A percentile compares a stretch with the other conserved stretches of the same genome.
phyloP scores from a whole-genome alignment of 2,113 vertebrate species.

The Cettia cetti region DNA sequence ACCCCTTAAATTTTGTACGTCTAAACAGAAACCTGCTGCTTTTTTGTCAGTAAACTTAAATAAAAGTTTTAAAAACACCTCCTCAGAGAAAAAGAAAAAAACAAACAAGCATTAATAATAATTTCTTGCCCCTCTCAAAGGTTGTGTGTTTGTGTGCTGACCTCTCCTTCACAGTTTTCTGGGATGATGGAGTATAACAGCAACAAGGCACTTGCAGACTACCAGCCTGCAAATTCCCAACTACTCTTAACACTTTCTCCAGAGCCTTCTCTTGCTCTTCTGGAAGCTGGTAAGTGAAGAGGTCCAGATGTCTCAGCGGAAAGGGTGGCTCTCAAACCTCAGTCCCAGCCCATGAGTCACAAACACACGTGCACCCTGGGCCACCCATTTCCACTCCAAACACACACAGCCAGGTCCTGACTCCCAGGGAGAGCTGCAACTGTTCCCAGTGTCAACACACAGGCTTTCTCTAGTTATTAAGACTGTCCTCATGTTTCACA shows the following conservation, averaged over 20 bases:
- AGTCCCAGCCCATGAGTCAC: background rate
- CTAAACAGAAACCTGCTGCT: background rate
- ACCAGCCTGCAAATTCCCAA: background rate
- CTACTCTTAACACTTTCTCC: background rate
- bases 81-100: background rate
- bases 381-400: background rate
- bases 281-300: background rate
- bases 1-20: background rate
- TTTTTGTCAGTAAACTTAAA: background rate
- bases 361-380: fast-evolving
- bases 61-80: background rate
- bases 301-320: fast-evolving
- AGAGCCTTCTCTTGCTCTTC: background rate
- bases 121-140: background rate
- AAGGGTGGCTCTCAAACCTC: background rate
- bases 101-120: background rate
- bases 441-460: background rate
- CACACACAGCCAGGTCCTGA: background rate
- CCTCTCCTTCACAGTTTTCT: background rate
- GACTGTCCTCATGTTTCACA: background rate
- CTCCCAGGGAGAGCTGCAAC: background rate
- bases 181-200: background rate
- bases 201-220: background rate
- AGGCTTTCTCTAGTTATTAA: background rate
- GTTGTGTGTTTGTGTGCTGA: background rate